Evolutionary conservation across 2,113 vertebrate genomes (phyloP), one percentile per base, ranked within the genome.

Genomic region (Lycocorax pyrrhopterus): DNA sequence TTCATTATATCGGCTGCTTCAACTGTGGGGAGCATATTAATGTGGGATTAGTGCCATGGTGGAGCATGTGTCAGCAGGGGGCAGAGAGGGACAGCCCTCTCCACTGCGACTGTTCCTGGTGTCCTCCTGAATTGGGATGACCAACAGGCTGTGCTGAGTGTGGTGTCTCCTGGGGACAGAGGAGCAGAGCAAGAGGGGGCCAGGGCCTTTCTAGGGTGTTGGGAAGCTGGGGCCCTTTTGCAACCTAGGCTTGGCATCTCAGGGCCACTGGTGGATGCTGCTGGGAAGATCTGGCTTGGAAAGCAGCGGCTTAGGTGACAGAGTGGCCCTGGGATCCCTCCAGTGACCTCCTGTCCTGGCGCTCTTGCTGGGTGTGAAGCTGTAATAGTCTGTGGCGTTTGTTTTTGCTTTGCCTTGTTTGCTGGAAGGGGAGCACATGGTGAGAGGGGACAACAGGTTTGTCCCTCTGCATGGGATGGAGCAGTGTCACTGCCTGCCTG

Each of bases 11-110:
- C 0, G 2, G 62, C 71, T 87, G 49, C 69, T 94, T 84, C 69
- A 60, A 74, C 81, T 87, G 62, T 51, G 53, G 79, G 74, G 90
- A 90, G 80, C 47, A 20, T 73, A 49, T 89, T 94, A 82, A 77
- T 62, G 49, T 69, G 89, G 89, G 43, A 90, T 91, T 87, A 92
- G 76, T 74, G 77, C 35, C 64, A 8, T 3, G 47, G 64, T 13
- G 3, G 44, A 84, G 73, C 0, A 0, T n/a, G 64, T 5, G 25
- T 76, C 4, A 4, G 10, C 1, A 4, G 63, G 9, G 8, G 5
- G 16, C 41, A 41, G 39, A 30, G 49, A 35, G 49, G 17, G 51
- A 25, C 29, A 46, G 16, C 33, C 33, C 30, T 44, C 15, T 41
- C 10, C 7, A 15, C 23, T 0, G 6, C 27, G 32, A 6, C 52